Evolutionary conservation across 2,797 vertebrate genomes (phyloP), one percentile per base, ranked within the genome.

Genomic region (Carduelis carduelis): DNA sequence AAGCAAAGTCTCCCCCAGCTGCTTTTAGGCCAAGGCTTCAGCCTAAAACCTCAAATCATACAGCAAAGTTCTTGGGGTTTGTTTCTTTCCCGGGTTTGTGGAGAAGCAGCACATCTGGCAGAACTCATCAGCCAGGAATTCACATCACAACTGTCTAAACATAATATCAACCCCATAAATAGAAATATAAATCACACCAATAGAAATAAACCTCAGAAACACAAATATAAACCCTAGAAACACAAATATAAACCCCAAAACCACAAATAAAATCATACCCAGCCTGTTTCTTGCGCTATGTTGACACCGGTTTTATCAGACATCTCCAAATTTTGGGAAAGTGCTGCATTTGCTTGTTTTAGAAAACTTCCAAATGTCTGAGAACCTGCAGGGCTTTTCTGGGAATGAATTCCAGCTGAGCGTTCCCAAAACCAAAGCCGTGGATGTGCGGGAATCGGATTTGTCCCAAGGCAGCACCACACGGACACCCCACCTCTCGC

Each of bases 401-500:
- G 28, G 34, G 41, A 66, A 65, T 8, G 2, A 79, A 12, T 41
- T 59, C 84, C 91, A 95, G 87, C 68, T 64, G 68, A 74, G 37
- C n/a, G 11, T 50, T 71, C 44, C 69, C 39, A 61, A 44, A 34
- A 75, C 6, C 14, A 52, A 72, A 64, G 64, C 71, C n/a, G 5
- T 0, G 0, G 49, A 3, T 10, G 30, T 11, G 22, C 7, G 3
- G 44, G 47, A 76, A 70, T 44, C 6, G 75, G 65, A 34, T 50
- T 75, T 52, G 12, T 27, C 77, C 59, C 77, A 26, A 37, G 79
- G 74, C 65, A 56, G 20, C 34, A 23, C 2, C 52, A 15, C 56
- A 35, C 0, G 7, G 64, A 20, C 5, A 8, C 50, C 26, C 46
- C 21, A 12, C 37, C 2, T 4, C 18, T 14, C 1, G 1, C 53